Conservation (phyloP, 2,113 vertebrate species). For the Uropsilus gracilis region DNA sequence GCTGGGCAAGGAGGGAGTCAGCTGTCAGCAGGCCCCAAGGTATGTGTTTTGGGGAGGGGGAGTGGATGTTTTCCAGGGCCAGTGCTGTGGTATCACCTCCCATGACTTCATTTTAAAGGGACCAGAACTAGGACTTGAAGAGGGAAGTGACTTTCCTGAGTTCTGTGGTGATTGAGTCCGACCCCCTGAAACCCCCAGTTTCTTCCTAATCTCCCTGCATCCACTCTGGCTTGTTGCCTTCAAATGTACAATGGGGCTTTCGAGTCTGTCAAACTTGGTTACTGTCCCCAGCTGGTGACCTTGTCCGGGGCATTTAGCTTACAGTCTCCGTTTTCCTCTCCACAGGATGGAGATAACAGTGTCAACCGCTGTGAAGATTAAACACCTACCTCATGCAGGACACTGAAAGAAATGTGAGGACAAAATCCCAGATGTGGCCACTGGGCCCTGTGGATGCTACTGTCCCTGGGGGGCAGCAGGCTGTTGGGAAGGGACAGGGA, state of each 20-base stretch:
- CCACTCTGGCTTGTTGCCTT: neutral
- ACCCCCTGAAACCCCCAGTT: rapidly evolving
- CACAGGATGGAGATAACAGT: neutral
- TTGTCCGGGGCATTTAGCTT: neutral
- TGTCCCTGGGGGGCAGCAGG: neutral
- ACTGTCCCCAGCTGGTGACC: neutral
- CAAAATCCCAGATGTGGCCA: neutral
- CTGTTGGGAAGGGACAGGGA: neutral
- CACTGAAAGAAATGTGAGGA: rapidly evolving
- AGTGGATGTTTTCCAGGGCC: no score
- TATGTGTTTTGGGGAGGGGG: neutral
- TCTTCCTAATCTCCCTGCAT: neutral
- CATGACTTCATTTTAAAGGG: neutral
- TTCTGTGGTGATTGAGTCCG: neutral
- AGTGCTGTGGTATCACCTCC: neutral
- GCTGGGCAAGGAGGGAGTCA: no score
- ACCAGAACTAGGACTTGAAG: neutral
- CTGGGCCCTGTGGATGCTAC: neutral
- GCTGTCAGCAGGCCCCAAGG: rapidly evolving
- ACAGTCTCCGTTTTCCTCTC: neutral
- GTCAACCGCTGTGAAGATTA: neutral
- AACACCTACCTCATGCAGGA: neutral
- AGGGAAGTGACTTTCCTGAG: neutral
- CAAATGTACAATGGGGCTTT: neutral
- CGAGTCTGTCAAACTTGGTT: neutral